Percentiles rank a stretch among this genome's conserved stretches.
Conservation (phyloP, 2,797 vertebrate species). For the Dromococcyx pavoninus region DNA sequence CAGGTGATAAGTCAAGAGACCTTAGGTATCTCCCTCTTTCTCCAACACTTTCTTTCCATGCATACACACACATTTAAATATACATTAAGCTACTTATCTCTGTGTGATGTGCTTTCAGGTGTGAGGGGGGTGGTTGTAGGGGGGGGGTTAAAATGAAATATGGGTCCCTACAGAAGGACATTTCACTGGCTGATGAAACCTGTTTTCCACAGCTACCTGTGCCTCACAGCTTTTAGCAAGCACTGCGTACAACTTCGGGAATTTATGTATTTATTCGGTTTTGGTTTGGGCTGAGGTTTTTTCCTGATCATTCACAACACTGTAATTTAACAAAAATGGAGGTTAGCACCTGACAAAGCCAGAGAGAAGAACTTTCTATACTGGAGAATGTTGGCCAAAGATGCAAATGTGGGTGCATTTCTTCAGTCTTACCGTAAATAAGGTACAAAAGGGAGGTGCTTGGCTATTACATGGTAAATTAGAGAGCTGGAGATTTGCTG, state of each 20-base stretch:
- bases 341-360: neutral
- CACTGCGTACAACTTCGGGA: neutral
- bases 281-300: rapidly evolving
- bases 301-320: neutral
- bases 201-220: neutral
- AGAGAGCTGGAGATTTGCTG: neutral
- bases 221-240: neutral
- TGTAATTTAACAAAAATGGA: neutral
- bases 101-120: neutral
- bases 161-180: neutral
- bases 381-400: neutral
- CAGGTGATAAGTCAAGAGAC: neutral
- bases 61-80: no score
- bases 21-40: neutral
- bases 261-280: rapidly evolving
- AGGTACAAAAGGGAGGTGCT: neutral
- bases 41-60: no score
- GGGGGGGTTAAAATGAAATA: neutral
- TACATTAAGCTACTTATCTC: neutral
- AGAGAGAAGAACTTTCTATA: neutral
- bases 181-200: neutral
- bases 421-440: conserved; percentile 9
- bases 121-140: rapidly evolving
- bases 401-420: neutral
- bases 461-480: neutral